Conservation (phyloP, 1,140 invertebrate genomes). For the Theocolax elegans region DNA sequence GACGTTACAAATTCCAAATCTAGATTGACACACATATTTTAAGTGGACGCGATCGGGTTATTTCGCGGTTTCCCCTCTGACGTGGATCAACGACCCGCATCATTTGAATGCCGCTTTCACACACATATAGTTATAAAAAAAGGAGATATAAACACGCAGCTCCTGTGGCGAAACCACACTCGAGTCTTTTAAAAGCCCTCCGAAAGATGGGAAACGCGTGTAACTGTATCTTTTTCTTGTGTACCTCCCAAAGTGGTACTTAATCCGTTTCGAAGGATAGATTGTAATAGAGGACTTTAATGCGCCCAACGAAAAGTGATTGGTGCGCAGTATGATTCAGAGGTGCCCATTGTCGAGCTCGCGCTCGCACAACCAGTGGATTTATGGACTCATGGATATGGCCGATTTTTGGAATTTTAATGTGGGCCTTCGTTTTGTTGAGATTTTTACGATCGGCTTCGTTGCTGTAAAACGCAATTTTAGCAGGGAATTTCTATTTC, state of each 20-base stretch:
- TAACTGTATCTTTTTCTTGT: not conserved
- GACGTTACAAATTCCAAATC: not conserved
- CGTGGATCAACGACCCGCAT: constrained; percentile 13
- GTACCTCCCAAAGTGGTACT: not conserved
- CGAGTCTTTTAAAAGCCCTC: constrained; percentile 8
- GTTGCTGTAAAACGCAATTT: too few species aligned
- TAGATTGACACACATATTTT: constrained; percentile 5
- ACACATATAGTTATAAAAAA: not conserved
- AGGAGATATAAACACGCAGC: not conserved
- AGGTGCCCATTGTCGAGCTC: not conserved
- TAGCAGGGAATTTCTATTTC: too few species aligned
- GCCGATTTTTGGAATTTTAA: constrained; percentile 11
- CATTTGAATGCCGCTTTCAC: not conserved
- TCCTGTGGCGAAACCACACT: constrained; percentile 7
- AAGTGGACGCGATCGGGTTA: not conserved
- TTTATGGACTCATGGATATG: not conserved
- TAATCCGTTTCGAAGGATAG: constrained; percentile 9
- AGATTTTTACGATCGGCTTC: too few species aligned
- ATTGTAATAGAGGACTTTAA: constrained; percentile 13
- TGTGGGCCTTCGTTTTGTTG: too few species aligned
- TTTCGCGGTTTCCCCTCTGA: not conserved
- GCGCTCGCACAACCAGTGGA: not conserved
- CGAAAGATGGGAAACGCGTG: not conserved
- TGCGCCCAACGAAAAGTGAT: constrained; percentile 19
- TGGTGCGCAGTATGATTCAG: not conserved